Base-by-base conservation (phyloP, 1,140 invertebrate genomes). In the Ctenoplectra terminalis region DNA sequence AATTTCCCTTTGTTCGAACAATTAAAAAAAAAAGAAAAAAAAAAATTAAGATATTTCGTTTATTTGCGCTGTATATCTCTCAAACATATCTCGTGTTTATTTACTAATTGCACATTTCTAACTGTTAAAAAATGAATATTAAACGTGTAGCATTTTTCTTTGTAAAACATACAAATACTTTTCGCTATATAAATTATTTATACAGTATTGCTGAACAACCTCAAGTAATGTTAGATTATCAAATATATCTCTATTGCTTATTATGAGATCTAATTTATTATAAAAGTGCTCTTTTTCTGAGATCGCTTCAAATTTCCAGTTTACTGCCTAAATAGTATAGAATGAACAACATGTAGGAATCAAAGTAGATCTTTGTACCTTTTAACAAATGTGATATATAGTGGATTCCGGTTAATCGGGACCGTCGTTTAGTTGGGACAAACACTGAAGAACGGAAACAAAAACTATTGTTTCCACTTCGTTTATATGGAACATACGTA, bases 301-400 rank as follows among this genome's bases (percentile, higher is more conserved):
- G 1, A 48, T 80, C 46, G 26, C 48, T 73, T 73, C 29, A 43
- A 13, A 73, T 73, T 80, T 80, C 70, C 48, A 56, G 2, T 78
- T 61, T 79, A 72, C 46, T 79, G 29, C 58, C 34, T 80, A 73
- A 80, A 63, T 72, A 80, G 77, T 63, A 63, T 61, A 63, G 58
- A 63, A 73, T 52, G 34, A 63, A 52, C 13, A 29, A 43, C 69
- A 72, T 50, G 31, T 63, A 79, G 46, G 46, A 72, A 79, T 79
- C 46, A 63, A 23, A 63, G 34, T 76, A 76, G 74, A 67, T 46
- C 31, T 85, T 29, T 54, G 77, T 85, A 85, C 58, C 37, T 76
- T 64, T 60, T 43, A 76, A 78, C 48, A 63, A 64, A 81, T 82
- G 69, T 82, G 58, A 87, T 87, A 75, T 83, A n/a, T n/a, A n/a